Conservation (phyloP, 2,888 invertebrate species). For the Lissocephala sabroskyi region DNA sequence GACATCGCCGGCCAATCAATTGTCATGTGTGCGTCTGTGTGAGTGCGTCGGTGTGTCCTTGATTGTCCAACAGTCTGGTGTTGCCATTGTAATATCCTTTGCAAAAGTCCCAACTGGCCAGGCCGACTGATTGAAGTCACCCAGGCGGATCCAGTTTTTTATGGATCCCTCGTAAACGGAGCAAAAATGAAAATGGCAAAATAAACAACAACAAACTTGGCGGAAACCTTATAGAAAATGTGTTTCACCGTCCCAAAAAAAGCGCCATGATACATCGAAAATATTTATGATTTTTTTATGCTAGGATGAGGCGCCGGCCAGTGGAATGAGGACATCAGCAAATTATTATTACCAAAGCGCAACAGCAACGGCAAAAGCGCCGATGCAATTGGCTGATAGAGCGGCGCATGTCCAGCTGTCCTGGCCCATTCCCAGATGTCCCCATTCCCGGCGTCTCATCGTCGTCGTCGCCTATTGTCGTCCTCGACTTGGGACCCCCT, state of each 20-base stretch:
- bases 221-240: background rate
- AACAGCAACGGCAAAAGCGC: slow-evolving; percentile 13
- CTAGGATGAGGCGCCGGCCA: no score
- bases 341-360: slow-evolving; percentile 33
- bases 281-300: slow-evolving; percentile 48
- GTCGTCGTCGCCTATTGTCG: slow-evolving; percentile 22
- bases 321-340: no score
- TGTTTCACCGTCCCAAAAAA: background rate
- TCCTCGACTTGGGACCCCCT: background rate
- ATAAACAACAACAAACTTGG: slow-evolving; percentile 7
- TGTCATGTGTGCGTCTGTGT: background rate
- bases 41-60: background rate
- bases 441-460: background rate
- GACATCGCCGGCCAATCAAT: background rate
- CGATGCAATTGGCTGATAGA: slow-evolving; percentile 33
- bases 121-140: slow-evolving; percentile 7
- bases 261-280: slow-evolving; percentile 18
- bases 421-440: background rate
- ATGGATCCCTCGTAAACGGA: slow-evolving; percentile 42
- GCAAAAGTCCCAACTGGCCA: slow-evolving; percentile 25
- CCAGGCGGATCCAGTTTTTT: slow-evolving; percentile 14
- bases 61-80: background rate
- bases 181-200: slow-evolving; percentile 6
- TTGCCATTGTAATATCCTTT: no score
- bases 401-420: slow-evolving; percentile 10